phyloP scores from a whole-genome alignment of 2,797 vertebrate species.

The Orientallactaga sibirica region DNA sequence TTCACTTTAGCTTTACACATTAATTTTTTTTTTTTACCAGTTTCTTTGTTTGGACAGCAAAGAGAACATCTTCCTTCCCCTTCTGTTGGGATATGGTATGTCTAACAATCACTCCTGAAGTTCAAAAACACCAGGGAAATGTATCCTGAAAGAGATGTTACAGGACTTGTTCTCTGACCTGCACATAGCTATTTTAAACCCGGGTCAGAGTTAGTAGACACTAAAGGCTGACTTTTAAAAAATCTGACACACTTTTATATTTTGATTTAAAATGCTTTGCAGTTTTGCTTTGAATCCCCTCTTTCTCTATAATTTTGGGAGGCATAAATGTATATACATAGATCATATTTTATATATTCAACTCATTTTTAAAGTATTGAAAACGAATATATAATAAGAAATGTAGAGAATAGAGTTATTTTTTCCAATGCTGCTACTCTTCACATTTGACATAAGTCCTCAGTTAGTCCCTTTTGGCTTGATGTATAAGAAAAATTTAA shows the following conservation, averaged over 20 bases:
- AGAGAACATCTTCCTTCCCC: background rate
- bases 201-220: background rate
- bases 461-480: conserved; percentile 18
- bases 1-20: background rate
- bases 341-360: background rate
- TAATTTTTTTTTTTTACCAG: background rate
- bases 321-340: background rate
- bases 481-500: conserved; percentile 10
- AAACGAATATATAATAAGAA: background rate
- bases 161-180: background rate
- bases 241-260: background rate
- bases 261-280: conserved; percentile 1
- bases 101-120: background rate
- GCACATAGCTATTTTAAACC: background rate
- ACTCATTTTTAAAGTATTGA: background rate
- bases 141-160: background rate
- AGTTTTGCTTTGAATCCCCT: background rate
- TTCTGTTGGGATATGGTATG: background rate
- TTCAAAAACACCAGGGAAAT: conserved; percentile 7
- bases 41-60: background rate
- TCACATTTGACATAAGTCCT: background rate
- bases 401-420: background rate
- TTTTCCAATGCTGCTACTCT: background rate
- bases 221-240: conserved; percentile 1
- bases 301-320: background rate